These are phyloP conservation scores for Limnephilus auricula DNA, from an alignment of 2,888 invertebrate species.

Conservation along the genomic window DNA sequence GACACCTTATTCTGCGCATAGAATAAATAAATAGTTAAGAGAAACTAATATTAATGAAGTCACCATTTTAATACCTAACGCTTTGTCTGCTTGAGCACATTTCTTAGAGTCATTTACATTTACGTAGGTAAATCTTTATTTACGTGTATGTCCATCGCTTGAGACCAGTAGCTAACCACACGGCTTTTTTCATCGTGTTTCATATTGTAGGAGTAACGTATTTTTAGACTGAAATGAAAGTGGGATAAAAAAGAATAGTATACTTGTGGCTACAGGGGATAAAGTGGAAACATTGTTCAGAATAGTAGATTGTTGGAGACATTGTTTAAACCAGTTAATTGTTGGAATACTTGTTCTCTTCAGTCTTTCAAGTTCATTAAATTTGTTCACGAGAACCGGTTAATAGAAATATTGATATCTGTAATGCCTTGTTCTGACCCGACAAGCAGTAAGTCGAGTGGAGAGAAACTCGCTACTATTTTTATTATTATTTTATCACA, in stretches of 20 bases:
- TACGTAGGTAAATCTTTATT: slow-evolving; percentile 54
- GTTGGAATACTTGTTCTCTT: no score
- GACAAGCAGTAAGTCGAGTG: no score
- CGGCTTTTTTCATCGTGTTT: slow-evolving; percentile 50
- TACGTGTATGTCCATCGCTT: slow-evolving; percentile 37
- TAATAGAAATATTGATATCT: neutral
- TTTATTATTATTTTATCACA: no score
- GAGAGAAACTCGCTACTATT: no score
- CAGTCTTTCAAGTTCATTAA: no score
- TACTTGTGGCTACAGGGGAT: neutral
- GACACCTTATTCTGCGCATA: neutral
- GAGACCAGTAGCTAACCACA: slow-evolving; percentile 46
- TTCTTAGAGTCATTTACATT: slow-evolving; percentile 50
- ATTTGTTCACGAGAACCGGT: neutral
- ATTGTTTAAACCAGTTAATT: no score
- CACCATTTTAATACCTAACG: neutral
- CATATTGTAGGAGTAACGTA: slow-evolving; percentile 40
- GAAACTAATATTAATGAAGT: neutral
- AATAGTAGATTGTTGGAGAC: no score
- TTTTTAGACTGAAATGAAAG: slow-evolving; percentile 53
- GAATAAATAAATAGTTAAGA: neutral
- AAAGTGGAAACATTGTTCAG: neutral
- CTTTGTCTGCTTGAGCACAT: slow-evolving; percentile 39
- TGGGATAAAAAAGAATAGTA: slow-evolving; percentile 41
- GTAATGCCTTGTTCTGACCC: no score